These are phyloP conservation scores for Lucilia cuprina DNA, from an alignment of 1,140 invertebrate species.

Conservation along the genomic window DNA sequence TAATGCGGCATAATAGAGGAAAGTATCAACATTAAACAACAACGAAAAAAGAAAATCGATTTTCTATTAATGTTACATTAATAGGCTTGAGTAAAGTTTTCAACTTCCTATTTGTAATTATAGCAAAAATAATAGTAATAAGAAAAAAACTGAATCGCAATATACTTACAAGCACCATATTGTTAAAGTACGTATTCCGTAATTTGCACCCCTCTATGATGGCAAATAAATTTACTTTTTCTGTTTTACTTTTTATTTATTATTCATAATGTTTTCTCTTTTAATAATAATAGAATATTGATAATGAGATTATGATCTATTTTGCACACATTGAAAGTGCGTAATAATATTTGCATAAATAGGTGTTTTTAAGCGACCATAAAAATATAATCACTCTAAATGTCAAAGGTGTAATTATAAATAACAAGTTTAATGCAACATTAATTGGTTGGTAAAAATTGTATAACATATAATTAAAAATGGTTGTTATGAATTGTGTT, in stretches of 20 bases:
- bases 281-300: neutral
- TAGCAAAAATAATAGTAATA: neutral
- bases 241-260: neutral
- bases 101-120: constrained; percentile 2
- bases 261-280: neutral
- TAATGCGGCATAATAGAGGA: neutral
- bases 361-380: neutral
- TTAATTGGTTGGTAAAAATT: too few relatives aligned
- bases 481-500: neutral
- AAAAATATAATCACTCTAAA: neutral
- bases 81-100: neutral
- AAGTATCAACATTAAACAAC: neutral
- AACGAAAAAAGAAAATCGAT: neutral
- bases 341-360: neutral
- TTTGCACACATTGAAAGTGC: neutral
- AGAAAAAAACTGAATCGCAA: neutral
- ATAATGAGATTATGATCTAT: neutral
- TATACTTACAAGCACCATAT: neutral
- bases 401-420: too few relatives aligned
- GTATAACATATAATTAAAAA: too few relatives aligned
- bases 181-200: neutral
- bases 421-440: too few relatives aligned
- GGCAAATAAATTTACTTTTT: neutral
- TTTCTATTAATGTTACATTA: neutral
- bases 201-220: neutral